Percentiles rank a stretch among this genome's conserved stretches.
phyloP scores from a whole-genome alignment of 92 coral and sea anemone species.

The Diadumene lineata region DNA sequence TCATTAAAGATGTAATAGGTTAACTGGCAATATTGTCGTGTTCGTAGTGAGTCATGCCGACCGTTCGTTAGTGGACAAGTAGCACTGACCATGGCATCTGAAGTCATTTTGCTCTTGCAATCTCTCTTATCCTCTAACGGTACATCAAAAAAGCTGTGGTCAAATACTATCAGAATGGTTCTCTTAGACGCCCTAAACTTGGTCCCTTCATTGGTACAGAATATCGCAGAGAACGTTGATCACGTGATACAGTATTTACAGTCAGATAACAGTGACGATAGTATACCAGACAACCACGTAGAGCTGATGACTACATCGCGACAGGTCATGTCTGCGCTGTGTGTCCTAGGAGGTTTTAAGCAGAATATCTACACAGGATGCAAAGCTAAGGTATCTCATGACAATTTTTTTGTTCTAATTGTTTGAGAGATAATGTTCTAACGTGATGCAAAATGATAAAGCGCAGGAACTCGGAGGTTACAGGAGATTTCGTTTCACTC shows the following conservation, averaged over 20 bases:
- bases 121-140: conserved; percentile 62
- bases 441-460: too few relatives aligned
- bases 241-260: conserved; percentile 7
- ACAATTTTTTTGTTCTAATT: conserved; percentile 23
- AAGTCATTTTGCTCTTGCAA: conserved; percentile 82
- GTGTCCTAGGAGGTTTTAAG: conserved; percentile 88
- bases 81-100: conserved; percentile 96
- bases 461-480: too few relatives aligned
- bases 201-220: conserved; percentile 64
- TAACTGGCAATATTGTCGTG: too few relatives aligned
- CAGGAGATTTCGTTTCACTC: too few relatives aligned
- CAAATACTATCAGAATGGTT: conserved; percentile 74
- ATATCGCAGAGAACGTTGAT: conserved; percentile 65
- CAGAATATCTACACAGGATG: conserved; percentile 73
- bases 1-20: too few relatives aligned
- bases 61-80: conserved; percentile 94
- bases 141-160: conserved; percentile 80
- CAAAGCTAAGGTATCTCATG: conserved; percentile 63
- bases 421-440: too few relatives aligned
- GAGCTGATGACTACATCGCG: conserved; percentile 76
- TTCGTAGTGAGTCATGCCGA: conserved; percentile 77
- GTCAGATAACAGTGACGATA: conserved; percentile 35
- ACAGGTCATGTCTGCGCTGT: conserved; percentile 89
- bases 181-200: conserved; percentile 73
- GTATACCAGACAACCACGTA: conserved; percentile 22